Evolutionary conservation across 1,140 invertebrate genomes (phyloP).

Genomic region (Rhysida immarginata): DNA sequence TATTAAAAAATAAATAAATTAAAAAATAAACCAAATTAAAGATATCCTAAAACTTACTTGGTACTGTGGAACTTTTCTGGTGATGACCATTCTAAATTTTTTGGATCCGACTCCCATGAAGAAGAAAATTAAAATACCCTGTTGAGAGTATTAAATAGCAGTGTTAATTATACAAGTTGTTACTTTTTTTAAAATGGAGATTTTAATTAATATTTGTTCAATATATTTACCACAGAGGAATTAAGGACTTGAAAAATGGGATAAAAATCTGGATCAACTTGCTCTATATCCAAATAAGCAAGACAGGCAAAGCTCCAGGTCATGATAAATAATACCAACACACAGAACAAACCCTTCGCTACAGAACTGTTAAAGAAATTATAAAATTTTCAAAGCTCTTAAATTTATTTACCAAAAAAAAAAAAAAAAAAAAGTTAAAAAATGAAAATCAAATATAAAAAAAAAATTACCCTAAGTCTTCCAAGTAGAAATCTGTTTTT

Average conservation of each 20-base stretch:
- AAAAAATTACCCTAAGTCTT: neutral
- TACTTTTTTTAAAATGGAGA: too few relatives aligned
- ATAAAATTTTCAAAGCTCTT: neutral
- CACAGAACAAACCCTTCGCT: neutral
- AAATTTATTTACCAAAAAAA: neutral
- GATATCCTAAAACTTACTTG: too few relatives aligned
- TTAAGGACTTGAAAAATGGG: conserved; percentile 6
- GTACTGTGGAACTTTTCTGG: too few relatives aligned
- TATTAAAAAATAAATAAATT: too few relatives aligned
- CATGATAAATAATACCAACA: neutral
- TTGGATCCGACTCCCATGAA: too few relatives aligned
- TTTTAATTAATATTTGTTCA: too few relatives aligned
- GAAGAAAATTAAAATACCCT: too few relatives aligned
- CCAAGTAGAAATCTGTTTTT: neutral
- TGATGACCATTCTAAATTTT: too few relatives aligned
- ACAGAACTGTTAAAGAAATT: neutral
- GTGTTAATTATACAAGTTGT: too few relatives aligned
- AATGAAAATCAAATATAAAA: neutral
- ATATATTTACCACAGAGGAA: neutral
- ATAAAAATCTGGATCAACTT: conserved; percentile 4
- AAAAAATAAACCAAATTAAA: too few relatives aligned
- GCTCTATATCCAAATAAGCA: conserved; percentile 5
- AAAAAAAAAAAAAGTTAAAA: neutral
- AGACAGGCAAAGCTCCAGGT: conserved; percentile 4
- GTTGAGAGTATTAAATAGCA: too few relatives aligned